phyloP scores from a whole-genome alignment of 1,140 invertebrate species.

The Drosophila bipectinata region DNA sequence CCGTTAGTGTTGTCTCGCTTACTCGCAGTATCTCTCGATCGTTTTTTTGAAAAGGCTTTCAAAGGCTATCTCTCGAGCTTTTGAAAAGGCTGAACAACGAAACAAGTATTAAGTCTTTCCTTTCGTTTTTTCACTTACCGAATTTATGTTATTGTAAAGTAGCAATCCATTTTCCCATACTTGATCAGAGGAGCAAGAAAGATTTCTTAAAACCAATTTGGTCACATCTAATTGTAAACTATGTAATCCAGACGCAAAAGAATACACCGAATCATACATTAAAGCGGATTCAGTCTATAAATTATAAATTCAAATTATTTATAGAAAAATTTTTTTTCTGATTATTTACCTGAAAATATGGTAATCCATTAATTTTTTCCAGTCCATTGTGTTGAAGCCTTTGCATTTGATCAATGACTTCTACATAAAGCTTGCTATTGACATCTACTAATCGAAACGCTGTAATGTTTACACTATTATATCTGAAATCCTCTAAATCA shows the following conservation, averaged over 20 bases:
- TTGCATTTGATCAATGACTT: constrained; percentile 93
- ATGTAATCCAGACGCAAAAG: constrained; percentile 92
- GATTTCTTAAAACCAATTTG: constrained; percentile 88
- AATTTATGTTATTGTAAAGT: constrained; percentile 95
- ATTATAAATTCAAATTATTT: constrained; percentile 1
- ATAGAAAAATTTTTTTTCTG: background rate
- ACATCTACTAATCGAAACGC: constrained; percentile 94
- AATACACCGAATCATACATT: constrained; percentile 95
- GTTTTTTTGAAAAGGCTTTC: too few relatives aligned
- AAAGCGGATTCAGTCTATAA: constrained; percentile 94
- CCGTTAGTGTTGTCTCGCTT: too few relatives aligned
- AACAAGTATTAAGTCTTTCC: background rate
- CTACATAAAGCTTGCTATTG: constrained; percentile 89
- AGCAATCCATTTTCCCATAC: constrained; percentile 94
- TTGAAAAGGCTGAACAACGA: too few relatives aligned
- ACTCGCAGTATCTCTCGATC: too few relatives aligned
- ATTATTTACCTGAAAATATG: constrained; percentile 69
- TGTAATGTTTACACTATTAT: constrained; percentile 97
- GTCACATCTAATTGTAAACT: constrained; percentile 86
- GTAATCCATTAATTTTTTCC: constrained; percentile 60
- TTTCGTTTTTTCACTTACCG: constrained; percentile 85
- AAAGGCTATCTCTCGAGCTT: too few relatives aligned
- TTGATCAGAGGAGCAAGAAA: constrained; percentile 92
- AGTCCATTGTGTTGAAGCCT: constrained; percentile 88
- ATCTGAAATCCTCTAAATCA: constrained; percentile 96